These are phyloP conservation scores for Lipotes vexillifer DNA, from an alignment of 2,113 vertebrate species.

Conservation along the genomic window DNA sequence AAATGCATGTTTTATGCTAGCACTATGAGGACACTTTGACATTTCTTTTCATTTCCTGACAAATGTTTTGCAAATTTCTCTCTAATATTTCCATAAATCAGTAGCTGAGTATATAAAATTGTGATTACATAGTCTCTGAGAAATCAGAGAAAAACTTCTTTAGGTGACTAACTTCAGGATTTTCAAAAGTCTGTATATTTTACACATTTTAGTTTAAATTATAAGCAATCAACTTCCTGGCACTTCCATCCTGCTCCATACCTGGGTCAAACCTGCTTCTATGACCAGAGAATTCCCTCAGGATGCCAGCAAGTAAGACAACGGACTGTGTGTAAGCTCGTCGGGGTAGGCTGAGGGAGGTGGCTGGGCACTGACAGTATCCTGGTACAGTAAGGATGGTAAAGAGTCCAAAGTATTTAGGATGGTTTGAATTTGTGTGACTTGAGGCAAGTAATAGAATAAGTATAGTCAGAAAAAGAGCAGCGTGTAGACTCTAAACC, in stretches of 20 bases:
- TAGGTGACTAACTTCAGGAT: neutral
- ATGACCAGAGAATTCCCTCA: neutral
- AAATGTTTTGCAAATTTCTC: constrained; percentile 15
- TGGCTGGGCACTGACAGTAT: neutral
- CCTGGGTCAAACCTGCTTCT: neutral
- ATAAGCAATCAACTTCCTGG: neutral
- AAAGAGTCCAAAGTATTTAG: neutral
- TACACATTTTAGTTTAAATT: neutral
- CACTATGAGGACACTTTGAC: neutral
- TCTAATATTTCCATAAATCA: neutral
- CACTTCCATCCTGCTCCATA: neutral
- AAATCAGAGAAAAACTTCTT: neutral
- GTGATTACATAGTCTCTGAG: neutral
- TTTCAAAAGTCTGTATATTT: neutral
- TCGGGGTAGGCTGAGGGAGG: rapidly evolving
- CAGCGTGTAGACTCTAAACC: neutral
- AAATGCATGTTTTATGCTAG: neutral
- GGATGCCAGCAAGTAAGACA: neutral
- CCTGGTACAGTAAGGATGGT: neutral
- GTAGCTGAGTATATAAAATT: neutral
- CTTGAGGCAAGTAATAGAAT: neutral
- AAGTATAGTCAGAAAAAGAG: neutral
- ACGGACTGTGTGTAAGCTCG: neutral
- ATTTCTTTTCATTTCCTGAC: neutral
- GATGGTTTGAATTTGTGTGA: neutral